These are phyloP conservation scores for Druon quercuslanigerum DNA, from an alignment of 1,140 invertebrate species.

Conservation along the genomic window DNA sequence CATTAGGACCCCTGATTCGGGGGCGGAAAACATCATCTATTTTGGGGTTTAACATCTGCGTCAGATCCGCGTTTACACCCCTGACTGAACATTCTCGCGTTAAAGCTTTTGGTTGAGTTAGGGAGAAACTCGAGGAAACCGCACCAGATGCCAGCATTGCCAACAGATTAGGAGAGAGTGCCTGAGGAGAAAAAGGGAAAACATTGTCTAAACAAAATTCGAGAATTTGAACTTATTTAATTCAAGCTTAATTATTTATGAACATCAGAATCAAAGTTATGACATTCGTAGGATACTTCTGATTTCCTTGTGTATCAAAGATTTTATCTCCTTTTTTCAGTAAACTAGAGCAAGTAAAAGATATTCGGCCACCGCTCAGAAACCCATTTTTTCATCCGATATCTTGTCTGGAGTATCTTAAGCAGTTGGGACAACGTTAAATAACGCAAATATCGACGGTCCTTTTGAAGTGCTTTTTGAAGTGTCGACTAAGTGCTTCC, in stretches of 20 bases:
- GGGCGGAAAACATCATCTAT: conserved; percentile 24
- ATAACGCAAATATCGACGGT: conserved; percentile 53
- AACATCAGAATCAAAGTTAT: not conserved
- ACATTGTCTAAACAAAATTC: not conserved
- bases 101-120: conserved; percentile 44
- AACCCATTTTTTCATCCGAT: conserved; percentile 56
- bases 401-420: conserved; percentile 56
- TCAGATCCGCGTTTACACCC: conserved; percentile 42
- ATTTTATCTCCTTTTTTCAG: not conserved
- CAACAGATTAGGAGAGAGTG: conserved; percentile 42
- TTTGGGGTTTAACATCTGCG: conserved; percentile 44
- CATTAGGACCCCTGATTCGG: conserved; percentile 4
- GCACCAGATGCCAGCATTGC: conserved; percentile 49
- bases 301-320: not conserved
- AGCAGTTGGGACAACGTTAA: conserved; percentile 53
- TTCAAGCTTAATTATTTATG: no score
- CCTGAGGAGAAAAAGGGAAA: not conserved
- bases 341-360: not conserved
- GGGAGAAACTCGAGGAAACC: conserved; percentile 45
- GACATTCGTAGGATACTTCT: conserved; percentile 7
- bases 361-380: not conserved
- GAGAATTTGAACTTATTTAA: not conserved
- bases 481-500: conserved; percentile 62
- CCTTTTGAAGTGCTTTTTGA: conserved; percentile 65
- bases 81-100: conserved; percentile 45